Evolutionary conservation across 1,140 invertebrate species (phyloP), one percentile per base, ranked within the genome.

Genomic region (Psilanteris sp.): DNA sequence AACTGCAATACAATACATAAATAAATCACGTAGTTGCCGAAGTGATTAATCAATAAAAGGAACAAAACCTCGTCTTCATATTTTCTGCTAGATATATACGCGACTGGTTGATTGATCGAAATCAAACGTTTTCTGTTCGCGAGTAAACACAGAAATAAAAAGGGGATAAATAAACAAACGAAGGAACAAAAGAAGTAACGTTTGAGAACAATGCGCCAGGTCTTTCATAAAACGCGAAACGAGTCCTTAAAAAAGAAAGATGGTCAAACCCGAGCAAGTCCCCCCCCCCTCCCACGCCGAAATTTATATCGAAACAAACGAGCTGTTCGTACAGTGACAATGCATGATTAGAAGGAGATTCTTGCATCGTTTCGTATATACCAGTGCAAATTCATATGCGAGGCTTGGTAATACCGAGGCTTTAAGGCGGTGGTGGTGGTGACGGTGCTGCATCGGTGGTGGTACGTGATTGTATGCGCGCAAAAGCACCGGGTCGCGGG

Each of bases 371-470:
- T 64, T 71, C 71, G n/a, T n/a, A 70, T 80, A 59, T 70, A 77
- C 79, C 81, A 81, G 62, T 83, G 79, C 50, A 39, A 73, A 72
- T 80, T 78, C 77, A 77, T 73, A 77, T 71, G 61, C 64, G 57
- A 41, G 48, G 64, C 67, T 67, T 14, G 67, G 59, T 39, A 68
- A 73, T 70, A 64, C 57, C 20, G 20, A 67, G n/a, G 70, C 29
- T 71, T 57, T 37, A 59, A 62, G 71, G 62, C 44, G 20, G 66
- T 64, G 66, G 39, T 41, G 31, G 36, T 39, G 44, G 31, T 24
- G 15, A 64, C 16, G 22, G 26, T 44, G n/a, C n/a, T 54, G 61
- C 31, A 31, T 41, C 48, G 59, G 39, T 39, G 50, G 31, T 55
- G 52, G 52, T 41, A 36, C 41, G 34, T 43, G 43, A 68, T 68